A percentile compares a stretch with the other conserved stretches of the same genome.
Evolutionary conservation across 2,113 vertebrate genomes (phyloP).

Genomic region (Podiceps cristatus): DNA sequence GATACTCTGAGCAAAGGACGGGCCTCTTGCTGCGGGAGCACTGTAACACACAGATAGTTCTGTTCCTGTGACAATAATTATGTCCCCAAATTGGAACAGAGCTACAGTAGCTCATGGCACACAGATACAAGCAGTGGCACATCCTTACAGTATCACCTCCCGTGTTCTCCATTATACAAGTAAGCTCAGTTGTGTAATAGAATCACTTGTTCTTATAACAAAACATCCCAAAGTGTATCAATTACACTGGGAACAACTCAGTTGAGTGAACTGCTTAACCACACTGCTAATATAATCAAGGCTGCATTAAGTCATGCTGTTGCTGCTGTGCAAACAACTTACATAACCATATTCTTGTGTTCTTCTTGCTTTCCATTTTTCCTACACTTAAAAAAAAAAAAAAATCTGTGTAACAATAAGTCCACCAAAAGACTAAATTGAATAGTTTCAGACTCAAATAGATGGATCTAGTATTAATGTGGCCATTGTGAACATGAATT

Average conservation of each 20-base stretch:
- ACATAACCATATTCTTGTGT: neutral
- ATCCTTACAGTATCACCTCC: neutral
- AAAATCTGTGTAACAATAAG: neutral
- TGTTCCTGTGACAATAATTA: neutral
- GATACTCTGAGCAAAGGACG: neutral
- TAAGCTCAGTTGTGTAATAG: neutral
- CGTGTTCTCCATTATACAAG: neutral
- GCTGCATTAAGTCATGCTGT: neutral
- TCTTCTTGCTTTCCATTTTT: neutral
- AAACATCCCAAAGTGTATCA: neutral
- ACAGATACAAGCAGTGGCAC: neutral
- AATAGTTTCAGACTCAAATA: neutral
- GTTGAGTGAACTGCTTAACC: neutral
- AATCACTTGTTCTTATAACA: neutral
- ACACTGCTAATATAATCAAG: neutral
- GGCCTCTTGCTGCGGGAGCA: neutral
- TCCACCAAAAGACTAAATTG: neutral
- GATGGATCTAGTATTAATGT: neutral
- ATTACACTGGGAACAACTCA: neutral
- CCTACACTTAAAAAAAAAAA: neutral
- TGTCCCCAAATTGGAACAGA: neutral
- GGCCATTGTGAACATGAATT: neutral
- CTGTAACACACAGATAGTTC: neutral
- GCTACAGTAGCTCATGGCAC: neutral
- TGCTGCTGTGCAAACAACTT: neutral